These are phyloP conservation scores for Lasioglossum oenotherae DNA, from an alignment of 2,888 invertebrate genomes.

Conservation along the genomic window DNA sequence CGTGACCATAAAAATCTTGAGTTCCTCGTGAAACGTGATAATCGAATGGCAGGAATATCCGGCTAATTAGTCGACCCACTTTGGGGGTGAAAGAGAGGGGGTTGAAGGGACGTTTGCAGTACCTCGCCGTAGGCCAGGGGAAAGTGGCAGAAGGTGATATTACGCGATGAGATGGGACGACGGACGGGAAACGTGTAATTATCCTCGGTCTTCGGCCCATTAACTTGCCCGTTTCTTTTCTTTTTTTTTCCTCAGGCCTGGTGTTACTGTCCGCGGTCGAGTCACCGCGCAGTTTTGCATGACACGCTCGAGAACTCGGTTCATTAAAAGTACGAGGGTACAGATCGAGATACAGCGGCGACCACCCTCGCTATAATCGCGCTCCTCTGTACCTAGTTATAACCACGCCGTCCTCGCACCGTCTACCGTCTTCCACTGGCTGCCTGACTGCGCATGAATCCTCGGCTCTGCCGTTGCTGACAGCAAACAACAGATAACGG, in stretches of 20 bases:
- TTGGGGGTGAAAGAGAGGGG: slow-evolving; percentile 27
- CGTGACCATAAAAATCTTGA: not conserved
- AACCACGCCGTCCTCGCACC: not conserved
- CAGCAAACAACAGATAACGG: not conserved
- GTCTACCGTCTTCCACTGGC: not conserved
- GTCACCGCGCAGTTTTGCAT: not conserved
- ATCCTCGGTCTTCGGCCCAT: slow-evolving; percentile 27
- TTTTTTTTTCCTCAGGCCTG: not conserved
- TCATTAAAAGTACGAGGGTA: not conserved
- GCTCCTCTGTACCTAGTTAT: not conserved
- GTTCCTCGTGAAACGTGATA: slow-evolving; percentile 34
- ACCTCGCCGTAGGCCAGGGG: slow-evolving; percentile 14
- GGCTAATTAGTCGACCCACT: slow-evolving; percentile 56
- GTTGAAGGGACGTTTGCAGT: slow-evolving; percentile 41
- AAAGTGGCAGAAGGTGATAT: slow-evolving; percentile 28
- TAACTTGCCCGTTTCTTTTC: not conserved
- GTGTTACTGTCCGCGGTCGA: slow-evolving; percentile 2
- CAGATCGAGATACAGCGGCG: not conserved
- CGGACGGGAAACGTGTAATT: slow-evolving; percentile 28
- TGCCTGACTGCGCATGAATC: not conserved
- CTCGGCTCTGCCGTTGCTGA: not conserved
- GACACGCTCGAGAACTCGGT: not conserved
- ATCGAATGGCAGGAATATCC: slow-evolving; percentile 32
- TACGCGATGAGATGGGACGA: slow-evolving; percentile 4
- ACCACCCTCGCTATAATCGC: not conserved